These are phyloP conservation scores for Ailuropoda melanoleuca DNA, from an alignment of 2,113 vertebrate species.

Conservation along the genomic window DNA sequence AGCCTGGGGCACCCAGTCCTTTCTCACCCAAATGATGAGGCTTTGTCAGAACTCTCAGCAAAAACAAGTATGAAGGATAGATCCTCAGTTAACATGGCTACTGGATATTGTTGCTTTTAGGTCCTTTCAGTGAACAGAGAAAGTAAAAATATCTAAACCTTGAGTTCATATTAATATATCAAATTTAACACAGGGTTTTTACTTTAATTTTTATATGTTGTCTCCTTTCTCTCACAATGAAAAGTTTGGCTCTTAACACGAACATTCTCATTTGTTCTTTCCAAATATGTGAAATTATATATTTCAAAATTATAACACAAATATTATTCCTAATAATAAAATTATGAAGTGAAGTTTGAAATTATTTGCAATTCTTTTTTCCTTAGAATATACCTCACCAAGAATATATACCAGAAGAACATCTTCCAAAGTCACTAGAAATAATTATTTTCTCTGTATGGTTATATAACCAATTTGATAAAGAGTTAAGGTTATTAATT, in stretches of 20 bases:
- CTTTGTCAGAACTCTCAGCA: neutral
- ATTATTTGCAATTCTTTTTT: neutral
- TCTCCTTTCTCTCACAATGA: neutral
- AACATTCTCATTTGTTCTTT: neutral
- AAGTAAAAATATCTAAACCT: neutral
- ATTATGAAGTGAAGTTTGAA: neutral
- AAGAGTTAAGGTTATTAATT: neutral
- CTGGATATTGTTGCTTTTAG: neutral
- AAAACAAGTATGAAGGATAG: neutral
- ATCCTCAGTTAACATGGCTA: neutral
- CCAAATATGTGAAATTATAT: neutral
- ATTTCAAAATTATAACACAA: neutral
- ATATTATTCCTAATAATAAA: conserved; percentile 17
- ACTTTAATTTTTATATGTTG: neutral
- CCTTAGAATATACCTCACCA: neutral
- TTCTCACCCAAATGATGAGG: neutral
- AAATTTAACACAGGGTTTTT: neutral
- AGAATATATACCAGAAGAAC: neutral
- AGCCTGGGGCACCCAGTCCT: neutral
- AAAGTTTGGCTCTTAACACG: neutral
- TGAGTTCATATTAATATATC: neutral
- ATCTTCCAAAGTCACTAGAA: neutral
- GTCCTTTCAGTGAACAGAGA: neutral
- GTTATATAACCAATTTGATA: neutral
- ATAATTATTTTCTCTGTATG: neutral